A percentile compares a stretch with the other conserved stretches of the same genome.
phyloP scores from a whole-genome alignment of 2,797 vertebrate genomes.

The Gymnothorax javanicus region DNA sequence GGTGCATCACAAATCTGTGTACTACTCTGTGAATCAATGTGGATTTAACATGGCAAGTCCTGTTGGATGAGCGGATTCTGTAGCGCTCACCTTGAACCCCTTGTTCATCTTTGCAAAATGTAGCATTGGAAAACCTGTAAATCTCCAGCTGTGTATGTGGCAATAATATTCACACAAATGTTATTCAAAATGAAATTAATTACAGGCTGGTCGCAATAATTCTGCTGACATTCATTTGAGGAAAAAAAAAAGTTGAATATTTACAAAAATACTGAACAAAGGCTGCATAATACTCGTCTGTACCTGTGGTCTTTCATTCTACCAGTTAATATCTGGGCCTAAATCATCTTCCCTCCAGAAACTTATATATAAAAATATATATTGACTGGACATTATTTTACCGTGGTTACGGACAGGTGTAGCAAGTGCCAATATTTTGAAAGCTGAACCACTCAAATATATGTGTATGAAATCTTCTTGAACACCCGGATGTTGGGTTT shows the following conservation, averaged over 20 bases:
- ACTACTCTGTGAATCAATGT: background rate
- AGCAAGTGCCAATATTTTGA: no score
- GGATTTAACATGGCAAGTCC: slow-evolving; percentile 3
- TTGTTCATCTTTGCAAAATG: background rate
- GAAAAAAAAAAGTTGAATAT: background rate
- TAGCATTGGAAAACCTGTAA: background rate
- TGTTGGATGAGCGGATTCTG: background rate
- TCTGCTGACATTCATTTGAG: background rate
- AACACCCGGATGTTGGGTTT: no score
- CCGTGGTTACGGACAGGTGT: no score
- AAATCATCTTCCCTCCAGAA: no score
- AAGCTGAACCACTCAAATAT: no score
- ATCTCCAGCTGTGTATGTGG: background rate
- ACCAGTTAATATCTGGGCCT: background rate
- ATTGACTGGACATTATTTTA: no score
- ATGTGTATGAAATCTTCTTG: no score
- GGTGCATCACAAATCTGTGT: background rate
- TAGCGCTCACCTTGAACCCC: background rate
- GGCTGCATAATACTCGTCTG: background rate
- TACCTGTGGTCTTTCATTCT: background rate
- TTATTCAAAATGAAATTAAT: background rate
- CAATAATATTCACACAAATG: background rate
- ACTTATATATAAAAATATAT: no score
- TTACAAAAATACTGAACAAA: background rate
- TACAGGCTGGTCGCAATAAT: background rate